Evolutionary conservation across 1,140 invertebrate species (phyloP).

Genomic region (Solenopsis fugax): DNA sequence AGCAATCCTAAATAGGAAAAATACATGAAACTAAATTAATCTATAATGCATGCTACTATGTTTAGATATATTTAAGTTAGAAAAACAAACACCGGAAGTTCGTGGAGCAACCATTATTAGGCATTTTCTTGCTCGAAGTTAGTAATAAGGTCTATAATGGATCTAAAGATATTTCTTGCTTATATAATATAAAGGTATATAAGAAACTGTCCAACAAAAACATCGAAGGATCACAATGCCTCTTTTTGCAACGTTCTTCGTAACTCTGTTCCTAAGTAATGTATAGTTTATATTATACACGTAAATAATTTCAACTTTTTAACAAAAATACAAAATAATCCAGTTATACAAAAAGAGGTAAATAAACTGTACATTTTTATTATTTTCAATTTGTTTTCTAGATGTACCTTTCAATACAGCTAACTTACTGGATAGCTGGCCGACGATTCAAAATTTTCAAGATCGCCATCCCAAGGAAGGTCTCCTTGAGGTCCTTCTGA

Average conservation of each 20-base stretch:
- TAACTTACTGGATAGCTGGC: not conserved
- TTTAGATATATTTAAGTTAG: not conserved
- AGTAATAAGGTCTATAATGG: conserved; percentile 33
- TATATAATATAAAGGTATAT: conserved; percentile 49
- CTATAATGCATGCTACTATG: not conserved
- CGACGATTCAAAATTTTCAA: conserved; percentile 46
- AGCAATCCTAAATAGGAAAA: not conserved
- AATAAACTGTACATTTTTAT: conserved; percentile 8
- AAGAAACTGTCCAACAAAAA: not conserved
- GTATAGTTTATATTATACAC: not conserved
- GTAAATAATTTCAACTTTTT: not conserved
- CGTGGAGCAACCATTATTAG: not conserved
- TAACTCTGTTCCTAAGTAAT: conserved; percentile 47
- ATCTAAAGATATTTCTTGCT: conserved; percentile 34
- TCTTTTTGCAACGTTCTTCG: conserved; percentile 15
- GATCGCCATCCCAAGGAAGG: conserved; percentile 56
- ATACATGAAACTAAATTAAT: not conserved
- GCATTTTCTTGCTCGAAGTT: not conserved
- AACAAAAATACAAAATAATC: not conserved
- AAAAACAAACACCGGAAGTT: conserved; percentile 50
- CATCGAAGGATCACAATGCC: conserved; percentile 12
- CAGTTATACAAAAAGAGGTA: not conserved
- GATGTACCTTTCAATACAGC: conserved; percentile 36
- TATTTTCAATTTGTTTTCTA: conserved; percentile 20
- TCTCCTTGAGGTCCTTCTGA: conserved; percentile 65